These are phyloP conservation scores for Physocephala rufipes DNA, from an alignment of 2,888 invertebrate species.

Conservation along the genomic window DNA sequence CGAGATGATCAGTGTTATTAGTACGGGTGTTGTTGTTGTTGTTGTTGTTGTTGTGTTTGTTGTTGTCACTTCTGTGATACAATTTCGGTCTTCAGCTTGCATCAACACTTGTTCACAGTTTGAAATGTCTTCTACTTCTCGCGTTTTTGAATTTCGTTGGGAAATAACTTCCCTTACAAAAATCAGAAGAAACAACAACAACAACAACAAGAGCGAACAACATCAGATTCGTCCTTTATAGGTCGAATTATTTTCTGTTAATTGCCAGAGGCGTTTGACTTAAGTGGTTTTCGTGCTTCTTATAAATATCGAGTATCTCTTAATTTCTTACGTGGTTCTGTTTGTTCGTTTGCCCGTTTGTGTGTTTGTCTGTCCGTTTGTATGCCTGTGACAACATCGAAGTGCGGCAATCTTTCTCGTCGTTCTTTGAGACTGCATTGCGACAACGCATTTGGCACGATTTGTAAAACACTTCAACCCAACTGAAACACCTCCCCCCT, in stretches of 20 bases:
- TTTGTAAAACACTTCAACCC: too few species aligned
- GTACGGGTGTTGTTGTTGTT: too few species aligned
- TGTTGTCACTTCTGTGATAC: constrained; percentile 26
- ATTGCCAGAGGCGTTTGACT: constrained; percentile 65
- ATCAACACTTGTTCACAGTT: constrained; percentile 22
- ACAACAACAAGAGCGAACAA: too few species aligned
- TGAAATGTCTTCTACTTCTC: background rate
- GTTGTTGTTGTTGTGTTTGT: constrained; percentile 6
- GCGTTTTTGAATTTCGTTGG: background rate
- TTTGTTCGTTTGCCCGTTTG: too few species aligned
- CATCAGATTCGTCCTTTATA: too few species aligned
- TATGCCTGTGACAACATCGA: constrained; percentile 54
- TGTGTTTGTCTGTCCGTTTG: too few species aligned
- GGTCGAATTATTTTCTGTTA: constrained; percentile 57
- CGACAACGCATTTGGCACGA: constrained; percentile 61
- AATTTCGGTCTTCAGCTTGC: background rate
- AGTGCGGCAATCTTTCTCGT: constrained; percentile 59
- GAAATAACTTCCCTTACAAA: too few species aligned
- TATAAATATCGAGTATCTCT: constrained; percentile 61
- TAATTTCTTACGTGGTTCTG: constrained; percentile 54
- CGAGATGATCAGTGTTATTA: too few species aligned
- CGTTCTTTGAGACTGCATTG: constrained; percentile 56
- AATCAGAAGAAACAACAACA: too few species aligned
- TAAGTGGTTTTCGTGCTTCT: constrained; percentile 66
- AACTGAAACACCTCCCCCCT: too few species aligned